Evolutionary conservation across 2,113 vertebrate species (phyloP).

Genomic region (Ophthalmolycus amberensis): DNA sequence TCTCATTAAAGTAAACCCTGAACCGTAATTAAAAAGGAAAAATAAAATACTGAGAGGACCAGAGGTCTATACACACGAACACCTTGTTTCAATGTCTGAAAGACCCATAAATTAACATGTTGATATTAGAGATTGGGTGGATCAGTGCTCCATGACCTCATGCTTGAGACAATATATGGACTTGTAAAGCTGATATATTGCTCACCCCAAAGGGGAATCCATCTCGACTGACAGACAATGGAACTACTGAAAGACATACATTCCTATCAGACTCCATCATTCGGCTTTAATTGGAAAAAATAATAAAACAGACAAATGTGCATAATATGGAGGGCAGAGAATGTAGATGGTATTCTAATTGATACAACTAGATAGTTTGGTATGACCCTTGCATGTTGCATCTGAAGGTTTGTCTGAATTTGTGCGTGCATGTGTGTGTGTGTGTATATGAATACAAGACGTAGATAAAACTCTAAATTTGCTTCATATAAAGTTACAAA

Average conservation of each 20-base stretch:
- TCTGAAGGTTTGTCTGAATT: constrained; percentile 8
- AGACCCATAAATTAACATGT: constrained; percentile 58
- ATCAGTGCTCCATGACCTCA: constrained; percentile 71
- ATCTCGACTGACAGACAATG: constrained; percentile 71
- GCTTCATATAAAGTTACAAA: background rate
- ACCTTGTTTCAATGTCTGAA: constrained; percentile 35
- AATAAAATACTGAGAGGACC: constrained; percentile 38
- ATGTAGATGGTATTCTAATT: constrained; percentile 65
- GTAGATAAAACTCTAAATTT: background rate
- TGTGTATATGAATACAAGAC: background rate
- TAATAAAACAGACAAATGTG: constrained; percentile 69
- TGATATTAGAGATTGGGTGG: constrained; percentile 54
- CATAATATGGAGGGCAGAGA: constrained; percentile 53
- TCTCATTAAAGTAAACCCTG: constrained; percentile 3
- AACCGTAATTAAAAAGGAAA: constrained; percentile 7
- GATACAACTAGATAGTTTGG: constrained; percentile 44
- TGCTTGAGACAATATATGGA: constrained; percentile 73
- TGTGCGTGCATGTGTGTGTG: constrained; percentile 3
- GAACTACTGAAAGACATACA: constrained; percentile 65
- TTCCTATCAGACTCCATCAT: constrained; percentile 72
- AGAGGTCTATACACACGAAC: constrained; percentile 43
- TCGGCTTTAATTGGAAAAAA: constrained; percentile 75
- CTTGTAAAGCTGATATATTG: constrained; percentile 69
- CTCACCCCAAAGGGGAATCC: constrained; percentile 55
- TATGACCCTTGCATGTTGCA: constrained; percentile 39